Evolutionary conservation across 30 jellyfish, hydroid and myxozoan genomes (phyloP).

Genomic region (Morbakka virulenta): DNA sequence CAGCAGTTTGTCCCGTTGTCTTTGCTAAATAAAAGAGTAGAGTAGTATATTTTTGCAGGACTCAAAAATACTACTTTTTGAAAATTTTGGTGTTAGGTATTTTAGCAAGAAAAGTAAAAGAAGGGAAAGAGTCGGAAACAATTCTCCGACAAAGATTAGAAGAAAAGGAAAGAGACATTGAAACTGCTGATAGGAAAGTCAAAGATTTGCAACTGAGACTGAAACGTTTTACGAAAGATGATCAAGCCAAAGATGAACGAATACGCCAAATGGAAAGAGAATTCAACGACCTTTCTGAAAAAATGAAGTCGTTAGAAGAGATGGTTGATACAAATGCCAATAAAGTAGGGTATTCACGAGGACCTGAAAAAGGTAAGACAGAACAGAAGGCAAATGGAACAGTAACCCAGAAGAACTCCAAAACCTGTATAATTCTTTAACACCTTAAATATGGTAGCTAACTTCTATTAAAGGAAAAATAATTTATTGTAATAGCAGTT

Average conservation of each 20-base stretch:
- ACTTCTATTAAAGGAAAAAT: too few species aligned
- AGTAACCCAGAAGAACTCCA: slow-evolving; percentile 33
- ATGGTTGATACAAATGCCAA: slow-evolving; percentile 61
- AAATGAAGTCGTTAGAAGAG: slow-evolving; percentile 47
- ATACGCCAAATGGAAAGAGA: slow-evolving; percentile 70
- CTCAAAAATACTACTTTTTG: too few species aligned
- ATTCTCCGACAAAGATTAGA: slow-evolving; percentile 46
- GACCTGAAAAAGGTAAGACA: neutral
- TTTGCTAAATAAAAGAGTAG: too few species aligned
- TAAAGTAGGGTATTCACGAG: neutral
- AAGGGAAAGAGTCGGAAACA: slow-evolving; percentile 68
- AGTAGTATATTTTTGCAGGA: too few species aligned
- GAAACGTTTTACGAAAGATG: slow-evolving; percentile 80
- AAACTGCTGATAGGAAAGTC: slow-evolving; percentile 77
- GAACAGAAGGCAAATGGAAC: neutral
- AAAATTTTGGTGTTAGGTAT: too few species aligned
- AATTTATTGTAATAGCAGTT: too few species aligned
- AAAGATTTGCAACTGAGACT: slow-evolving; percentile 85
- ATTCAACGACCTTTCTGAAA: slow-evolving; percentile 46
- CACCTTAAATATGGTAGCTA: too few species aligned
- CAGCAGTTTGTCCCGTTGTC: too few species aligned
- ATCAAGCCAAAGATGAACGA: slow-evolving; percentile 83
- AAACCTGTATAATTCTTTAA: slow-evolving; percentile 44
- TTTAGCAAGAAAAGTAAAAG: slow-evolving; percentile 75
- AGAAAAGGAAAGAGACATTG: slow-evolving; percentile 68